Percentiles rank a stretch among this genome's conserved stretches.
phyloP scores from a whole-genome alignment of 2,888 invertebrate species.

The Nemoura dubitans region DNA sequence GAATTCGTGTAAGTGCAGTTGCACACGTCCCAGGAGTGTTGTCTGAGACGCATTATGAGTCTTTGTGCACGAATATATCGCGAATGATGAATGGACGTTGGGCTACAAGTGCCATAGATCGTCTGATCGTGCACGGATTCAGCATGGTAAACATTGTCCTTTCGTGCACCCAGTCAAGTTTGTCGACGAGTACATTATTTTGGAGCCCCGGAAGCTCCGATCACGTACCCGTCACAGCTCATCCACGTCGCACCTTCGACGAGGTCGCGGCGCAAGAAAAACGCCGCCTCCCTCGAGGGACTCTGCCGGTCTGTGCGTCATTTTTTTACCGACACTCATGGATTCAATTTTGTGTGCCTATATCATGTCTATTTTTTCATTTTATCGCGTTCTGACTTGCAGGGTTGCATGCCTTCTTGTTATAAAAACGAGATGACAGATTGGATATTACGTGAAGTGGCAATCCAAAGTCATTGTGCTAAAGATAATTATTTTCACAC shows the following conservation, averaged over 20 bases:
- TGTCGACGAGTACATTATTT: not conserved
- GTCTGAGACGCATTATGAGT: not conserved
- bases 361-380: not conserved
- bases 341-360: not conserved
- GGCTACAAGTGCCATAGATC: not conserved
- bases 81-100: not conserved
- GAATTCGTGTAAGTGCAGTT: not conserved
- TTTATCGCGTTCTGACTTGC: not conserved
- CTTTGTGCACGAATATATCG: not conserved
- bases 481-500: not conserved
- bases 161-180: not conserved
- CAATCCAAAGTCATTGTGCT: not conserved
- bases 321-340: not conserved
- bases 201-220: not conserved
- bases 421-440: not conserved
- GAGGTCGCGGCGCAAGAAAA: not conserved
- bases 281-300: not conserved
- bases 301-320: not conserved
- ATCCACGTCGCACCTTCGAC: not conserved
- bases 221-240: not conserved
- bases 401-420: not conserved
- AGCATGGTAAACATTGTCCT: not conserved
- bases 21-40: not conserved
- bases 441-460: not conserved
- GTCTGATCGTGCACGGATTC: not conserved